A percentile compares a stretch with the other conserved stretches of the same genome.
These are phyloP conservation scores for Hormiphora californensis DNA, from an alignment of 37 sponge, comb jelly and placozoan genomes.

Conservation along the genomic window DNA sequence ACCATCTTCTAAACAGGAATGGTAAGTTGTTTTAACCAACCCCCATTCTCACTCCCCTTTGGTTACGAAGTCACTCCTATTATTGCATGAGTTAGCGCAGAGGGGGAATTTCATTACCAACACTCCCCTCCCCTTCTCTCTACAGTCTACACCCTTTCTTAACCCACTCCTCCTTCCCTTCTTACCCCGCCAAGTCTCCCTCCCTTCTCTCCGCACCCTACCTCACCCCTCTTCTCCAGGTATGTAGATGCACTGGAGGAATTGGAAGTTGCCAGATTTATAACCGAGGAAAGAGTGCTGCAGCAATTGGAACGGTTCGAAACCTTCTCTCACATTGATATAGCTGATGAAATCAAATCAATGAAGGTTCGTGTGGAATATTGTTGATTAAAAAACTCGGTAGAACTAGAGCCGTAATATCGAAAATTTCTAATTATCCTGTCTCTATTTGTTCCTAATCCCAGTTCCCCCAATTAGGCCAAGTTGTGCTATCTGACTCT, in stretches of 20 bases:
- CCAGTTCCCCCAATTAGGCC: not conserved
- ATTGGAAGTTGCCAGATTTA: not conserved
- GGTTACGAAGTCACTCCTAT: not conserved
- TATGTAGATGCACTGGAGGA: slow-evolving; percentile 12
- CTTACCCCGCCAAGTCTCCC: too few relatives aligned
- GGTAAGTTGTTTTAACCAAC: not conserved
- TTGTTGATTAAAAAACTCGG: not conserved
- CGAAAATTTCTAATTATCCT: not conserved
- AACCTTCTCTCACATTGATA: not conserved
- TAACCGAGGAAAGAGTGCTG: not conserved
- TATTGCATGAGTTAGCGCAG: too few relatives aligned
- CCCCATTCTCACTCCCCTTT: not conserved
- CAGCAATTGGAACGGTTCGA: not conserved
- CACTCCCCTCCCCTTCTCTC: too few relatives aligned
- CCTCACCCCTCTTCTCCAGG: too few relatives aligned
- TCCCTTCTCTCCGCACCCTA: too few relatives aligned
- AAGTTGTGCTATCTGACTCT: slow-evolving; percentile 50
- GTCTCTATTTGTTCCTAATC: not conserved
- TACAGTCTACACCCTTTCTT: too few relatives aligned
- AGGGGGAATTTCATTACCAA: too few relatives aligned
- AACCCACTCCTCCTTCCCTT: too few relatives aligned
- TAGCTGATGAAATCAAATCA: slow-evolving; percentile 21
- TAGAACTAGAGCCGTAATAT: not conserved
- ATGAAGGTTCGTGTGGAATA: not conserved
- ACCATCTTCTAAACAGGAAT: slow-evolving; percentile 30